Evolutionary conservation across 2,888 invertebrate genomes (phyloP).

Genomic region (Hypercompe scribonia): DNA sequence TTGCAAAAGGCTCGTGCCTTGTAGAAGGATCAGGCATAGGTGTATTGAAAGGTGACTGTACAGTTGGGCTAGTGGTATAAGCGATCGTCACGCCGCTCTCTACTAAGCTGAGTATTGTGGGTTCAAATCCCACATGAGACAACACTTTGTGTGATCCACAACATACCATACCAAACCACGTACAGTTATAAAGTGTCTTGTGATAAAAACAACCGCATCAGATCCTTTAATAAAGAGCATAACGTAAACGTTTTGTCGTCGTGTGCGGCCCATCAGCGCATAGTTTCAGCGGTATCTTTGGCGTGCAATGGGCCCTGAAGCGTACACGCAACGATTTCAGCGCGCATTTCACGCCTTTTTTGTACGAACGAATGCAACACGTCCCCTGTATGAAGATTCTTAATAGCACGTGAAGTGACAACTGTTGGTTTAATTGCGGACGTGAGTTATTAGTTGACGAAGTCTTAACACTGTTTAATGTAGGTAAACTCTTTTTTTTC

Average conservation of each 20-base stretch:
- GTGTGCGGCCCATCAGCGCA: constrained; percentile 81
- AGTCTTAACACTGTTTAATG: constrained; percentile 18
- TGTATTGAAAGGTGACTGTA: too few species aligned
- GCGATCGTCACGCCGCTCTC: too few species aligned
- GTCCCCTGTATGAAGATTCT: constrained; percentile 68
- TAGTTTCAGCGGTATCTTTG: constrained; percentile 80
- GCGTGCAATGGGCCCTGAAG: constrained; percentile 80
- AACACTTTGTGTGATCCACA: too few species aligned
- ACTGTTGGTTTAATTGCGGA: constrained; percentile 74
- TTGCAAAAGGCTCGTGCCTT: too few species aligned
- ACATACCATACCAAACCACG: neutral
- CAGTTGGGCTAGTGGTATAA: too few species aligned
- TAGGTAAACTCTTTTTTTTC: neutral
- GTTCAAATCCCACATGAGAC: too few species aligned
- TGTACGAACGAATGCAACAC: constrained; percentile 59
- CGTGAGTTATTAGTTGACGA: constrained; percentile 53
- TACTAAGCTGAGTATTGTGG: too few species aligned
- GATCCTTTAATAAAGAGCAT: constrained; percentile 38
- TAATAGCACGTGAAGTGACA: constrained; percentile 80
- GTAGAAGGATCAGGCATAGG: too few species aligned
- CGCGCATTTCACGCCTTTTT: constrained; percentile 81
- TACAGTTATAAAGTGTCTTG: too few species aligned
- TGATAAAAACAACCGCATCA: constrained; percentile 9
- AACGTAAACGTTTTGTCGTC: constrained; percentile 54
- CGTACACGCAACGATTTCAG: constrained; percentile 77